Evolutionary conservation across 2,797 vertebrate species (phyloP).

Genomic region (Catostomus latipinnis): DNA sequence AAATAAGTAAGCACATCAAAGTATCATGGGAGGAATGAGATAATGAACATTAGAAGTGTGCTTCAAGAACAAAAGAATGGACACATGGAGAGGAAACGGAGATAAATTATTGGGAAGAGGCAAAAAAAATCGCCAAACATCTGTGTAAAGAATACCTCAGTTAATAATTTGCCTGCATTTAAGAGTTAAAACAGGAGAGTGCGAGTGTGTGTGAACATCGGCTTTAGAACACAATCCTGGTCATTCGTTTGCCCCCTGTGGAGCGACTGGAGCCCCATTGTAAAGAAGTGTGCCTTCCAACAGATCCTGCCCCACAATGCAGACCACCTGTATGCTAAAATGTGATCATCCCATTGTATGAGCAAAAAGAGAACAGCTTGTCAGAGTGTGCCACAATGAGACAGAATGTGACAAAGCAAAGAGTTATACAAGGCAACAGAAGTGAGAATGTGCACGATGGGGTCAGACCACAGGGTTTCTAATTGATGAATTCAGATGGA

Average conservation of each 20-base stretch:
- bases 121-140: constrained; percentile 34
- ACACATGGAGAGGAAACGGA: constrained; percentile 20
- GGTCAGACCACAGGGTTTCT: constrained; percentile 45
- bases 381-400: constrained; percentile 75
- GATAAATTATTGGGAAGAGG: constrained; percentile 33
- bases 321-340: constrained; percentile 80
- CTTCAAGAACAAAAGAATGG: background rate
- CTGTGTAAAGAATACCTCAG: constrained; percentile 30
- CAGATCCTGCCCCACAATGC: constrained; percentile 34
- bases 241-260: constrained; percentile 27
- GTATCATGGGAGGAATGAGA: background rate
- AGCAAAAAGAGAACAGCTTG: constrained; percentile 74
- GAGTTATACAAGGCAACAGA: constrained; percentile 57
- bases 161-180: constrained; percentile 54
- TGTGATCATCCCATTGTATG: constrained; percentile 69
- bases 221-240: constrained; percentile 27
- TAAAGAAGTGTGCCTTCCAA: constrained; percentile 60
- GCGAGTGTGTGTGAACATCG: constrained; percentile 28
- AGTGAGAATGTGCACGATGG: constrained; percentile 26
- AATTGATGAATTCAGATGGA: constrained; percentile 59
- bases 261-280: constrained; percentile 35
- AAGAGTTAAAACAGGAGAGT: constrained; percentile 38
- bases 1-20: background rate
- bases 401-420: constrained; percentile 50
- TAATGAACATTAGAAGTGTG: background rate